Evolutionary conservation across 64 coral and sea anemone species (phyloP), one percentile per base, ranked within the genome.

Genomic region (Stichodactyla helianthus): DNA sequence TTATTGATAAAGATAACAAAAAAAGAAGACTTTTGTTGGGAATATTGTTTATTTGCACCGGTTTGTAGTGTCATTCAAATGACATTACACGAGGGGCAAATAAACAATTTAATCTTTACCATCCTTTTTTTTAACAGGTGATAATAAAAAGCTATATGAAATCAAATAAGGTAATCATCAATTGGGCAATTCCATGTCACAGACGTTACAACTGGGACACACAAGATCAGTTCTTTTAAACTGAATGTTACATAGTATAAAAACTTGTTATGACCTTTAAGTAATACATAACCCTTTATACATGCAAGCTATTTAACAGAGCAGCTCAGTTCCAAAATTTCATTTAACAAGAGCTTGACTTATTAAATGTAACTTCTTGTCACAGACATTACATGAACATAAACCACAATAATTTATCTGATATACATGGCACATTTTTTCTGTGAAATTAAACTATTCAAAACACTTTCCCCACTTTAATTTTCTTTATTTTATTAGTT

Each of bases 161-260:
- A n/a, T n/a, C n/a, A n/a, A n/a, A n/a, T n/a, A n/a, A n/a, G n/a
- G n/a, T n/a, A n/a, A n/a, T n/a, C n/a, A n/a, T n/a, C n/a, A n/a
- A n/a, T n/a, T n/a, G n/a, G 65, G 65, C 23, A 71, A 71, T 71
- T 71, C 65, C 65, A 71, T 71, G 65, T 71, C 65, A 71, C 65
- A 17, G 65, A 71, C 65, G 65, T 71, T 71, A 71, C 65, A 6
- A 71, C 16, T 71, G 6, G 19, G 65, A 71, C 65, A 71, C n/a
- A 8, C 19, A 7, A 17, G 65, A 71, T 71, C 65, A 71, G 65
- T 71, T 71, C n/a, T 71, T 17, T 8, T n/a, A 71, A 71, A 26
- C 17, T 26, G 6, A 71, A 17, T 71, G 6, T 71, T 71, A 71
- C 23, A 71, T 71, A 71, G 65, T 71, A 8, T 71, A 17, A 71